A percentile compares a stretch with the other conserved stretches of the same genome.
Conservation (phyloP, 1,140 invertebrate genomes). For the Harlomillsia oculata region DNA sequence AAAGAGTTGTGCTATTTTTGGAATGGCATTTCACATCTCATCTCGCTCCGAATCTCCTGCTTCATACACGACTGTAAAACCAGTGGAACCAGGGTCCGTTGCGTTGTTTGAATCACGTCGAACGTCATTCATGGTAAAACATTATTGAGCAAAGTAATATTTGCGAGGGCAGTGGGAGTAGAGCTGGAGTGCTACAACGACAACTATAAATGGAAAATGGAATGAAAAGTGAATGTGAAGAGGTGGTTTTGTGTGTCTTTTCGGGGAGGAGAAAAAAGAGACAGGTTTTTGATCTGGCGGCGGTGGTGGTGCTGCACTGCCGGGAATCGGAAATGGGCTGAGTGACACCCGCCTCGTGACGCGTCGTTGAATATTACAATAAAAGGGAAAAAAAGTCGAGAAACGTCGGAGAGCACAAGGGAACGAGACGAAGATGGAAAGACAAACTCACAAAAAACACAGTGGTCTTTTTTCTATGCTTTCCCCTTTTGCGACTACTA, state of each 20-base stretch:
- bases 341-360: conserved; percentile 33
- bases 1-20: no score
- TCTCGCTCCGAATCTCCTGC: no score
- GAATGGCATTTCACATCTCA: no score
- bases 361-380: conserved; percentile 35
- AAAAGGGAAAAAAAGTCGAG: conserved; percentile 16
- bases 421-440: not conserved
- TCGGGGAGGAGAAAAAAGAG: conserved; percentile 7
- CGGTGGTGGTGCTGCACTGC: conserved; percentile 6
- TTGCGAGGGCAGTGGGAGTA: no score
- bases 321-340: conserved; percentile 32
- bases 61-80: no score
- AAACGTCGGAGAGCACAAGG: not conserved
- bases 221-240: no score
- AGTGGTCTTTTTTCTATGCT: not conserved
- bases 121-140: no score
- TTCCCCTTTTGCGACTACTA: not conserved
- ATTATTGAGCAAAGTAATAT: no score
- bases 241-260: no score
- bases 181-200: not conserved
- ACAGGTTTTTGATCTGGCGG: conserved; percentile 15
- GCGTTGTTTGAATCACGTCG: no score
- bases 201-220: no score
- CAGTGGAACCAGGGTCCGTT: no score
- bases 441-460: not conserved